A percentile compares a stretch with the other conserved stretches of the same genome.
Conservation (phyloP, 2,113 vertebrate species). For the Gasterosteus nipponicus region DNA sequence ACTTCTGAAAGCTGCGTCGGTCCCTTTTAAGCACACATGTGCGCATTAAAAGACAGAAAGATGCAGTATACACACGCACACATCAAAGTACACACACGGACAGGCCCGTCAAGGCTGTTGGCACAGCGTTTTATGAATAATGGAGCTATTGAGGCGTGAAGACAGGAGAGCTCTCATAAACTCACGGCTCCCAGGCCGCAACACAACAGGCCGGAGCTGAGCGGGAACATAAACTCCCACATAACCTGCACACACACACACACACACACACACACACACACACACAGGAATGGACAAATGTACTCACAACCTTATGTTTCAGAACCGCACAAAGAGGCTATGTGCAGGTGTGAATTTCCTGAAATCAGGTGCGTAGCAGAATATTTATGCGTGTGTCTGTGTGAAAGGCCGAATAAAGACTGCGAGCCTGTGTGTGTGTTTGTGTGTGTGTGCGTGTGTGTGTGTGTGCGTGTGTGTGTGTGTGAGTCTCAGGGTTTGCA, state of each 20-base stretch:
- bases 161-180: constrained; percentile 70
- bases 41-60: constrained; percentile 11
- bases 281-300: constrained; percentile 41
- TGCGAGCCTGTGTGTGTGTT: background rate
- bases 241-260: constrained; percentile 34
- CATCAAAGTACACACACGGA: constrained; percentile 19
- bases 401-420: background rate
- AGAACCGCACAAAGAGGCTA: constrained; percentile 7
- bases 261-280: constrained; percentile 35
- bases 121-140: constrained; percentile 69
- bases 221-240: constrained; percentile 57
- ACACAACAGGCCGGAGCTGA: constrained; percentile 64
- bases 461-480: too few species aligned
- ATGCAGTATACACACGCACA: constrained; percentile 16
- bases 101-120: constrained; percentile 30
- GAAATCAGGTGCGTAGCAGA: constrained; percentile 2
- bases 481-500: constrained; percentile 11
- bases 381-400: background rate
- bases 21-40: constrained; percentile 26
- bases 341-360: background rate
- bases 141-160: constrained; percentile 65
- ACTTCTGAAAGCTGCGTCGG: background rate
- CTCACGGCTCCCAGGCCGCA: constrained; percentile 59
- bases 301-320: constrained; percentile 21
- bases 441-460: background rate